Base-by-base conservation (phyloP, 2,113 vertebrate genomes). In the Corydoras maculifer region DNA sequence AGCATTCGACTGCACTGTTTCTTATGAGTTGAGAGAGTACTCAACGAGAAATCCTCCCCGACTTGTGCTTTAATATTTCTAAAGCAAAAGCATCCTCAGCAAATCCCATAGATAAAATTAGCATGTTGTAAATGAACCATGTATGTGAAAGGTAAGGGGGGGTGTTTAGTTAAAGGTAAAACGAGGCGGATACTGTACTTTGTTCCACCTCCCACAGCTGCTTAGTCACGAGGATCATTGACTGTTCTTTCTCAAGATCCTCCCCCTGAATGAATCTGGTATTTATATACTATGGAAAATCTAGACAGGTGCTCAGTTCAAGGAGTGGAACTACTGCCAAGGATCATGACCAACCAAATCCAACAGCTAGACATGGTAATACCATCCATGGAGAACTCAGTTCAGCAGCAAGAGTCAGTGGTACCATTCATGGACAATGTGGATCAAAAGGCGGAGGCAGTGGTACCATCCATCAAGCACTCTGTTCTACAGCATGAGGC, bases 201-300 rank as follows among this genome's bases (percentile, higher is more conserved):
- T 15, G 11, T 68, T 13, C 51, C 69, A 65, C 59, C 60, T 68
- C 64, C 58, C 58, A 63, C 70, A 31, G 62, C 77, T 77, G 60
- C 80, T 84, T 82, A 77, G 74, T 82, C 80, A 79, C 86, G 80
- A 81, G 80, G 84, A 87, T 82, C 54, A 54, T 62, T 66, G 57
- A 18, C 32, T 43, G 32, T 58, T 30, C 29, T 43, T 58, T 30
- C 29, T 43, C 30, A 59, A 13, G 70, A 69, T 66, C 69, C 69
- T 13, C 69, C 73, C 69, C 35, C 48, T 5, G 18, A 74, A 57
- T 65, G 69, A 60, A 62, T 59, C 59, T 68, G 30, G 61, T 43
- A 65, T 68, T 63, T 65, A 66, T 66, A 65, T 31, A 68, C 51
- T 49, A 54, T 51, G 62, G 61, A 62, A 69, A 63, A 50, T 58